phyloP scores from a whole-genome alignment of 2,113 vertebrate species.

The Mixornis gularis region DNA sequence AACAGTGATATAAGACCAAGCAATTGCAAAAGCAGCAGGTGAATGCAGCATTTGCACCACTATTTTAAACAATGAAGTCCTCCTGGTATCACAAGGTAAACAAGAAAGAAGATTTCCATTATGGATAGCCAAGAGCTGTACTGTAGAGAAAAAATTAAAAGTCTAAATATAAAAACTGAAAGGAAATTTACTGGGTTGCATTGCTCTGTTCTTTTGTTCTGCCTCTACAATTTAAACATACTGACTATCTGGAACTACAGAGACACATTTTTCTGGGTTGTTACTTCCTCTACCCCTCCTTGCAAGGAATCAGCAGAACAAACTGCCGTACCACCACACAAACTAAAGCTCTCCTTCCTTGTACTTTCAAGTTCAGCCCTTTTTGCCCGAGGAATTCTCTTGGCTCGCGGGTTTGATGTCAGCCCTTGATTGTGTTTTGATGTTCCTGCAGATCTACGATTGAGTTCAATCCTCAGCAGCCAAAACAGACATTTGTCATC shows the following conservation, averaged over 20 bases:
- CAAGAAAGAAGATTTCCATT: neutral
- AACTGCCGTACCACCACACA: neutral
- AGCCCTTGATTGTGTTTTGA: constrained; percentile 92
- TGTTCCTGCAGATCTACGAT: constrained; percentile 84
- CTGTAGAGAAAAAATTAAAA: neutral
- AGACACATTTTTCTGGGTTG: neutral
- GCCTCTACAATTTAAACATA: neutral
- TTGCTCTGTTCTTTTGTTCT: neutral
- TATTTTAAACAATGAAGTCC: neutral
- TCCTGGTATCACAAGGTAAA: neutral
- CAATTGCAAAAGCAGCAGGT: neutral
- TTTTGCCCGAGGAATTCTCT: constrained; percentile 66
- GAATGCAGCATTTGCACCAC: neutral
- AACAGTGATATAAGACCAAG: neutral
- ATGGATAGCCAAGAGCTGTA: neutral
- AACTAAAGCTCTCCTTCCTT: neutral
- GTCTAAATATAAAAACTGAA: neutral
- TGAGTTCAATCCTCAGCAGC: constrained; percentile 85
- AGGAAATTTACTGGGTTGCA: neutral
- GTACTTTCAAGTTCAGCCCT: constrained; percentile 28
- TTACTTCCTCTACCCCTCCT: neutral
- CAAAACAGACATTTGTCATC: constrained; percentile 90
- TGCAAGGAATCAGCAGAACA: constrained; percentile 8
- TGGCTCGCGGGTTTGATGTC: constrained; percentile 81
- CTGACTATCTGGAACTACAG: neutral